Conservation (phyloP, 2,888 invertebrate genomes). For the Tipula vernalis region DNA sequence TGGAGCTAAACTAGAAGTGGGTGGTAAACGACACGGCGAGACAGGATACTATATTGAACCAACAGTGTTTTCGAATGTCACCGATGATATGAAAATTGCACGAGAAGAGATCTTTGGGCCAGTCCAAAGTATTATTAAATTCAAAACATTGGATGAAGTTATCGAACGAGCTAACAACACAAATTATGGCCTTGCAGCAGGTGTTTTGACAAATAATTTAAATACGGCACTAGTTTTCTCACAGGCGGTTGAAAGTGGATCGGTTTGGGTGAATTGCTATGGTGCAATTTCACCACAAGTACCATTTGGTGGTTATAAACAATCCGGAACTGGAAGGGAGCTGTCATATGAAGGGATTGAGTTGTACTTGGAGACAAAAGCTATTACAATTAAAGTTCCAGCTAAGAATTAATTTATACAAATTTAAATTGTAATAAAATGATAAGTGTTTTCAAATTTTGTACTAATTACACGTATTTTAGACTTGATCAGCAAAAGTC, state of each 20-base stretch:
- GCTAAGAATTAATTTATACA: slow-evolving; percentile 16
- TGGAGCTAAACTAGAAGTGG: slow-evolving; percentile 65
- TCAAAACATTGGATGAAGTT: slow-evolving; percentile 60
- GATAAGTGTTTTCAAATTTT: background rate
- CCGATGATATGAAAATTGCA: slow-evolving; percentile 64
- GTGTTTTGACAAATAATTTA: slow-evolving; percentile 66
- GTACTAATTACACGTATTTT: background rate
- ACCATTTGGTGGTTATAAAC: slow-evolving; percentile 82
- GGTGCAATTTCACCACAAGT: slow-evolving; percentile 45
- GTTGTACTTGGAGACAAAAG: slow-evolving; percentile 67
- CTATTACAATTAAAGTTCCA: slow-evolving; percentile 46
- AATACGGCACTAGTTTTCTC: slow-evolving; percentile 63
- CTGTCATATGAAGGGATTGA: slow-evolving; percentile 57
- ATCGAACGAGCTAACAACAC: slow-evolving; percentile 72
- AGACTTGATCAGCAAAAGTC: background rate
- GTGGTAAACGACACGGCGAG: slow-evolving; percentile 55
- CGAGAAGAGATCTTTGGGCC: slow-evolving; percentile 79
- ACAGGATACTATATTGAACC: slow-evolving; percentile 66
- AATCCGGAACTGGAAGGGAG: slow-evolving; percentile 77
- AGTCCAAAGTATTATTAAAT: slow-evolving; percentile 75
- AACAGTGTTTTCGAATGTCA: slow-evolving; percentile 64
- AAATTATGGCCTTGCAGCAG: slow-evolving; percentile 69
- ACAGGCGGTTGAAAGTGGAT: slow-evolving; percentile 63
- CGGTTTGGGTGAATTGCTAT: slow-evolving; percentile 58
- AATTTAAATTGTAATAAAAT: background rate